These are phyloP conservation scores for Notolepis coatsorum DNA, from an alignment of 2,797 vertebrate species.

Conservation along the genomic window DNA sequence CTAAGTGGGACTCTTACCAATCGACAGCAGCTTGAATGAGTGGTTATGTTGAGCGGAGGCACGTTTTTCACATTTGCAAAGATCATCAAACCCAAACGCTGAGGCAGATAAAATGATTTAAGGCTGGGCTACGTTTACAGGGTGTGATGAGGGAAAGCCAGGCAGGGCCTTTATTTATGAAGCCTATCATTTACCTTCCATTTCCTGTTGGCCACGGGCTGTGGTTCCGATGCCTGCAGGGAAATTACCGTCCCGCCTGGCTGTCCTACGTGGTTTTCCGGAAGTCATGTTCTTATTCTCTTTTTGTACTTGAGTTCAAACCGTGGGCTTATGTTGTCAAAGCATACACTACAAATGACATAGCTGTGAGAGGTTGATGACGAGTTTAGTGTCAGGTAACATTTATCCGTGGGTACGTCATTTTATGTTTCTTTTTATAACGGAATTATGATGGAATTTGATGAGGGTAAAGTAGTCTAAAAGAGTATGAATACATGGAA, in stretches of 20 bases:
- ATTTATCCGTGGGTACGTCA: background rate
- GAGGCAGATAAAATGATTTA: slow-evolving; percentile 24
- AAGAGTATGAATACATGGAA: slow-evolving; percentile 11
- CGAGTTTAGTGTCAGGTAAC: slow-evolving; percentile 6
- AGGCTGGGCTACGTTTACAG: slow-evolving; percentile 52
- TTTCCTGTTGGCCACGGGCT: slow-evolving; percentile 76
- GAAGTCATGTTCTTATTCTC: slow-evolving; percentile 58
- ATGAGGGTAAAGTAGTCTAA: background rate
- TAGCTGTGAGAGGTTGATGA: slow-evolving; percentile 22
- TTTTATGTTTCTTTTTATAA: slow-evolving; percentile 28
- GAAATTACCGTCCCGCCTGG: slow-evolving; percentile 32
- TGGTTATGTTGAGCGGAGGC: background rate
- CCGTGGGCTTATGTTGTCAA: slow-evolving; percentile 42
- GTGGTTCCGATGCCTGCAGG: slow-evolving; percentile 45
- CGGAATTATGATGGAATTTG: slow-evolving; percentile 15
- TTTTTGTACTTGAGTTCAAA: slow-evolving; percentile 60
- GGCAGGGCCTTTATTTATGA: slow-evolving; percentile 58
- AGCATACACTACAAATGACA: slow-evolving; percentile 38
- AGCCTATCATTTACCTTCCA: slow-evolving; percentile 75
- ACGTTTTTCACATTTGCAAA: slow-evolving; percentile 27
- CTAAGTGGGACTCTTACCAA: background rate
- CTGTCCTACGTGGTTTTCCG: slow-evolving; percentile 58
- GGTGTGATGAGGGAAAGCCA: slow-evolving; percentile 49
- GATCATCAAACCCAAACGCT: slow-evolving; percentile 28
- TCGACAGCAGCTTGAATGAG: background rate